Evolutionary conservation across 2,113 vertebrate species (phyloP).

Genomic region (Xiphorhynchus elegans): DNA sequence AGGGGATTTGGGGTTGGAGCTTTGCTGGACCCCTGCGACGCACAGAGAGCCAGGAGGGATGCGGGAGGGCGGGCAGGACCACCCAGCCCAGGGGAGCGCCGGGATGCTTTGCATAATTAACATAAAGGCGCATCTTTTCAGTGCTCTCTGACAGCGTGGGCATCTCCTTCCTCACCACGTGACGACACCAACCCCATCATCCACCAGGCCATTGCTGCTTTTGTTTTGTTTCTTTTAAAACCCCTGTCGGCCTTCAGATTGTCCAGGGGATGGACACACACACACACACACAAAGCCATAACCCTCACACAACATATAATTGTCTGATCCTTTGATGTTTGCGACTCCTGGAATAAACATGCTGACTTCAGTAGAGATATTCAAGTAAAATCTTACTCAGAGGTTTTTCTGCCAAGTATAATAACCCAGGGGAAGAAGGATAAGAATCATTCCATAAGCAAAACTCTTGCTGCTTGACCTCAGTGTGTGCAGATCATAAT

Average conservation of each 20-base stretch:
- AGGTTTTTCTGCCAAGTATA: slow-evolving; percentile 67
- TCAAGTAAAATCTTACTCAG: slow-evolving; percentile 71
- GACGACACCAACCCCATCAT: not conserved
- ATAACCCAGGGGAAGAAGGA: slow-evolving; percentile 67
- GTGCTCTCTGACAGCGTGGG: accelerated
- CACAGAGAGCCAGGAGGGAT: not conserved
- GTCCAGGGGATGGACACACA: accelerated
- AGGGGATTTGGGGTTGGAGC: not conserved
- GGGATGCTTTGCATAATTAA: not conserved
- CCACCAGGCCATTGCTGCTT: accelerated
- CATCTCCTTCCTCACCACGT: not conserved
- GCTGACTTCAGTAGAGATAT: slow-evolving; percentile 64
- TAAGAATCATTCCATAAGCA: slow-evolving; percentile 68
- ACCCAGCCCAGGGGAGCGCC: accelerated
- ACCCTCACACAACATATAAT: slow-evolving; percentile 49
- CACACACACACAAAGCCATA: not conserved
- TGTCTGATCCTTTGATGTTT: slow-evolving; percentile 46
- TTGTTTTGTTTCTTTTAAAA: not conserved
- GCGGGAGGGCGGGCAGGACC: not conserved
- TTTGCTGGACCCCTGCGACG: not conserved
- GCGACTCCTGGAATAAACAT: slow-evolving; percentile 58
- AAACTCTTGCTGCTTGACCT: slow-evolving; percentile 64
- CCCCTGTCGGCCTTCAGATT: not conserved
- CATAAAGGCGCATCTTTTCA: not conserved
- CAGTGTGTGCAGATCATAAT: slow-evolving; percentile 62